Evolutionary conservation across 2,797 vertebrate species (phyloP), one percentile per base, ranked within the genome.

Genomic region (Liasis olivaceus): DNA sequence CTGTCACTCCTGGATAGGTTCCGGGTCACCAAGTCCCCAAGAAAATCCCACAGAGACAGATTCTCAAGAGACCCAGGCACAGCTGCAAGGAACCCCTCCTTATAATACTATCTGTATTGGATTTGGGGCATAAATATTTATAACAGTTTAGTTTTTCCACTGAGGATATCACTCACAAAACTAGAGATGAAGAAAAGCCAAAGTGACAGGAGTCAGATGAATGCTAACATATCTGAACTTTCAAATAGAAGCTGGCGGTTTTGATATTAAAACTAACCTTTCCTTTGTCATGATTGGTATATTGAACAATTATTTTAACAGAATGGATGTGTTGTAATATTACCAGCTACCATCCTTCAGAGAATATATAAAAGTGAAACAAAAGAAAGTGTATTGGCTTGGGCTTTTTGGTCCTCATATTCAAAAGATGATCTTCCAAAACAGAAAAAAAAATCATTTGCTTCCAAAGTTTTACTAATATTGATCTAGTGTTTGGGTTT

Each of bases 251-350:
- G n/a, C 60, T 93, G 87, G 89, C 59, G 94, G 87, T 63, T 95
- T 96, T 95, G 85, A 95, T 93, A 95, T 92, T 94, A 95, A 96
- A 59, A 93, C 22, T 91, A n/a, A 72, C 85, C 0, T 14, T 90
- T 90, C 72, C 93, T 95, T 93, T 92, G 31, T 95, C 94, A 88
- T 62, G 24, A 62, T 93, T 17, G 56, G 58, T 95, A 89, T 93
- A 93, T 77, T 94, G 91, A 93, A 95, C 92, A 94, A 86, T 93
- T 96, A 91, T 96, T 96, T 96, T 95, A 93, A 94, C 84, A 94
- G 84, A 66, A 90, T 92, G 90, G 93, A 63, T 91, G 14, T 94
- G 94, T 89, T 93, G 88, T 89, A 93, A 87, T 85, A 93, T 92
- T 66, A 93, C 42, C 47, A 93, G 66, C 17, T 81, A 94, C 36